phyloP scores from a whole-genome alignment of 1,140 invertebrate genomes.

The Stegodyphus mimosarum region DNA sequence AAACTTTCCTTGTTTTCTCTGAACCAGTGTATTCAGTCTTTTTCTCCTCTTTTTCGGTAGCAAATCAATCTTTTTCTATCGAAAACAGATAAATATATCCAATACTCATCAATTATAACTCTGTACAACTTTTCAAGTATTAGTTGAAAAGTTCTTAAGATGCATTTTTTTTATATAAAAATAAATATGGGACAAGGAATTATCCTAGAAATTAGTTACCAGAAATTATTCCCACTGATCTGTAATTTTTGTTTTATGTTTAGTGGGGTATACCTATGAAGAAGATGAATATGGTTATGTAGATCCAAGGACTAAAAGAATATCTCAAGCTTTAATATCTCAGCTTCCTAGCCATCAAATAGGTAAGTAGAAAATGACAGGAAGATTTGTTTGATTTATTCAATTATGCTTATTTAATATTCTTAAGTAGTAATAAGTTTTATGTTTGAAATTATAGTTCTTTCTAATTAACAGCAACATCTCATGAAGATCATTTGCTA shows the following conservation, averaged over 20 bases:
- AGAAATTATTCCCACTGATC: too few relatives aligned
- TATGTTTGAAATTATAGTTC: not conserved
- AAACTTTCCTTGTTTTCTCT: too few relatives aligned
- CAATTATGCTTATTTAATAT: not conserved
- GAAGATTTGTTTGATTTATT: not conserved
- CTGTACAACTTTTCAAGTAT: too few relatives aligned
- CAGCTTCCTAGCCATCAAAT: constrained; percentile 28
- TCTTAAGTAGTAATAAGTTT: not conserved
- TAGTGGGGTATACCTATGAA: constrained; percentile 4
- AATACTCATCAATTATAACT: too few relatives aligned
- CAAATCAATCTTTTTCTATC: too few relatives aligned
- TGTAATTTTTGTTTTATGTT: not conserved
- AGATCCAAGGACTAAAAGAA: constrained; percentile 12
- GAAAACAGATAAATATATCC: too few relatives aligned
- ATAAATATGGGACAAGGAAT: too few relatives aligned
- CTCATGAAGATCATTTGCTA: not conserved
- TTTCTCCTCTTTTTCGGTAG: too few relatives aligned
- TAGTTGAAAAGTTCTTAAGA: too few relatives aligned
- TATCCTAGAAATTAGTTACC: too few relatives aligned
- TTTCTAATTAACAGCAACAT: not conserved
- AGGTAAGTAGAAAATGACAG: not conserved
- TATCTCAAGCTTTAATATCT: constrained; percentile 19
- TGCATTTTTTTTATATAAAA: too few relatives aligned
- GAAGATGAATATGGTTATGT: constrained; percentile 55
- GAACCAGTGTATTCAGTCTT: too few relatives aligned